phyloP scores from a whole-genome alignment of 2,113 vertebrate species.

The Brachypteracias leptosomus region DNA sequence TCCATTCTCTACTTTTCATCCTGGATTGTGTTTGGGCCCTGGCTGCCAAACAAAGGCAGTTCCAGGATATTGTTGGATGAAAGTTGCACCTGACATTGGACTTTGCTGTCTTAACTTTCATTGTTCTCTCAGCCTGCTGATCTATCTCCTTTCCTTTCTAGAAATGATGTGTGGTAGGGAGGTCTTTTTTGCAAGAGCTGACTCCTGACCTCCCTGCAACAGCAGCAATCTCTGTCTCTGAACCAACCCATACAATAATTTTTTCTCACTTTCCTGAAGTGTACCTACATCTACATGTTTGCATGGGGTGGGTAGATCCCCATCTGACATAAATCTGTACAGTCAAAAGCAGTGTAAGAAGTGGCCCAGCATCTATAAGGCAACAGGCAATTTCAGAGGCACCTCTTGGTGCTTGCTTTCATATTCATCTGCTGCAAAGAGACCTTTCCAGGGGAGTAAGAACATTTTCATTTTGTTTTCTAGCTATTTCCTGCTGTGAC shows the following conservation, averaged over 20 bases:
- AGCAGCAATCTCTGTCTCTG: neutral
- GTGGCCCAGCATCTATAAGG: neutral
- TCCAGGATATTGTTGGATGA: neutral
- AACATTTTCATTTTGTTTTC: constrained; percentile 69
- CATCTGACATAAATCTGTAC: neutral
- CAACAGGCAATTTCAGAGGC: neutral
- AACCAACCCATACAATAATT: neutral
- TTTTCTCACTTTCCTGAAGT: neutral
- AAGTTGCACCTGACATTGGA: neutral
- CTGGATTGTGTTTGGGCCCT: neutral
- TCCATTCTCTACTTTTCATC: neutral
- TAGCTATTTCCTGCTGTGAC: constrained; percentile 81
- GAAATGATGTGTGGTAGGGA: neutral
- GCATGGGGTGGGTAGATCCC: neutral
- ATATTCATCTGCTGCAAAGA: neutral
- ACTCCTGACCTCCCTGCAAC: neutral
- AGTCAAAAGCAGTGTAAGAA: neutral
- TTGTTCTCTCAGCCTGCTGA: neutral
- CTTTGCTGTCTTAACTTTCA: neutral
- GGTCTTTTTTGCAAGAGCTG: neutral
- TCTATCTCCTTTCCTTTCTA: neutral
- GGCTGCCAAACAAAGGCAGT: neutral
- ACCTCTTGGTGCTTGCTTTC: neutral
- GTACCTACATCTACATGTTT: neutral
- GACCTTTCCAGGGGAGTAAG: neutral